These are phyloP conservation scores for Lapara coniferarum DNA, from an alignment of 2,888 invertebrate species.

Conservation along the genomic window DNA sequence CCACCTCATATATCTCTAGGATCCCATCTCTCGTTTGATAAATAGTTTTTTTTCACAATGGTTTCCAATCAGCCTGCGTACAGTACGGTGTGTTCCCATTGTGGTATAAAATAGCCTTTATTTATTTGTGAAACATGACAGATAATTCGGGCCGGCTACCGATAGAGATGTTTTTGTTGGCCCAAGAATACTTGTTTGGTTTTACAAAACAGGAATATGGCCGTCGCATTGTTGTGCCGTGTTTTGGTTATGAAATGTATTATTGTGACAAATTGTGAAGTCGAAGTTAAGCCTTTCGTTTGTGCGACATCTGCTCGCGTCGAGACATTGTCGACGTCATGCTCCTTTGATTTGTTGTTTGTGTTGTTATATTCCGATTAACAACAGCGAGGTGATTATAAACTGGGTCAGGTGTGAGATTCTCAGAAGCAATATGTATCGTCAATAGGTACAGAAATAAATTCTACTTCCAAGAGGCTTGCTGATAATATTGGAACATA, in stretches of 20 bases:
- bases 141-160: slow-evolving; percentile 77
- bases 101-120: slow-evolving; percentile 75
- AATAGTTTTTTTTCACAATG: slow-evolving; percentile 73
- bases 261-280: slow-evolving; percentile 80
- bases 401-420: slow-evolving; percentile 12
- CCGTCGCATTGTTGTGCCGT: slow-evolving; percentile 63
- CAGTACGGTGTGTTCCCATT: slow-evolving; percentile 66
- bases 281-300: slow-evolving; percentile 70
- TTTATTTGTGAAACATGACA: slow-evolving; percentile 80
- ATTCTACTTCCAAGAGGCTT: no score
- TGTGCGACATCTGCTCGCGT: slow-evolving; percentile 59
- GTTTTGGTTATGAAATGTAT: slow-evolving; percentile 79
- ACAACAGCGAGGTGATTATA: slow-evolving; percentile 32
- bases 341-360: slow-evolving; percentile 53
- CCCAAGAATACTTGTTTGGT: slow-evolving; percentile 69
- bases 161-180: slow-evolving; percentile 77
- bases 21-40: slow-evolving; percentile 77
- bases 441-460: no score
- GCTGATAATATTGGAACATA: no score
- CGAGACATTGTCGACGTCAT: slow-evolving; percentile 50
- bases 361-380: slow-evolving; percentile 47
- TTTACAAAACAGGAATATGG: slow-evolving; percentile 68
- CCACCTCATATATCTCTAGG: slow-evolving; percentile 65
- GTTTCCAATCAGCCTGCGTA: slow-evolving; percentile 63
- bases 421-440: neutral